Evolutionary conservation across 2,113 vertebrate genomes (phyloP), one percentile per base, ranked within the genome.

Genomic region (Recurvirostra avosetta): DNA sequence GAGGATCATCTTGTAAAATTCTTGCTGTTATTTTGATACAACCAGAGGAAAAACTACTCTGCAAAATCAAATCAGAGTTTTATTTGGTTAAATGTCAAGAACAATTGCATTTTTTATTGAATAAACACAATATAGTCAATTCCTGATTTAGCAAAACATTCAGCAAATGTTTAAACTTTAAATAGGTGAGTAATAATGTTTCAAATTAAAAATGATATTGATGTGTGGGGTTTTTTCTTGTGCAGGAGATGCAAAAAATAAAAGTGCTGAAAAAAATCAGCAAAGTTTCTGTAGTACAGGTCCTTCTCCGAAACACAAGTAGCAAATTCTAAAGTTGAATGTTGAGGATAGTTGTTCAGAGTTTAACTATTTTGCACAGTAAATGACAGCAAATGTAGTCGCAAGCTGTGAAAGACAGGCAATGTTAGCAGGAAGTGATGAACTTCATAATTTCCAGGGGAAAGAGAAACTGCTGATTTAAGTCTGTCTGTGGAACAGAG

Each of bases 141-240:
- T 82, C 30, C 27, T 67, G 52, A 71, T 78, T 77, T 62, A 88
- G 40, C 26, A 58, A 74, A 82, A 53, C 36, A 50, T 67, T 71
- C 32, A 74, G 38, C 5, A 9, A 19, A 49, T 47, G 22, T 11
- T 83, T 86, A 88, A 83, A 63, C 16, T 86, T 52, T 75, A 91
- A 92, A 82, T 19, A 82, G 12, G 9, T 58, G 38, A 56, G 15
- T 41, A 90, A 70, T 49, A 62, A 43, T 34, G 6, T 79, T 75
- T 83, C 49, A 49, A 83, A 82, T 86, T 12, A 79, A 71, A n/a
- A 82, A 43, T 41, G 3, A 63, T 82, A 36, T 16, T 78, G 50
- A 81, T 1, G 2, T 26, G 29, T 45, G 12, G 12, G 2, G 0
- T 7, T 50, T 59, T 79, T 43, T 19, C 17, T 29, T 61, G 8